Conservation (phyloP, 2,113 vertebrate species). For the Oreotrochilus melanogaster region DNA sequence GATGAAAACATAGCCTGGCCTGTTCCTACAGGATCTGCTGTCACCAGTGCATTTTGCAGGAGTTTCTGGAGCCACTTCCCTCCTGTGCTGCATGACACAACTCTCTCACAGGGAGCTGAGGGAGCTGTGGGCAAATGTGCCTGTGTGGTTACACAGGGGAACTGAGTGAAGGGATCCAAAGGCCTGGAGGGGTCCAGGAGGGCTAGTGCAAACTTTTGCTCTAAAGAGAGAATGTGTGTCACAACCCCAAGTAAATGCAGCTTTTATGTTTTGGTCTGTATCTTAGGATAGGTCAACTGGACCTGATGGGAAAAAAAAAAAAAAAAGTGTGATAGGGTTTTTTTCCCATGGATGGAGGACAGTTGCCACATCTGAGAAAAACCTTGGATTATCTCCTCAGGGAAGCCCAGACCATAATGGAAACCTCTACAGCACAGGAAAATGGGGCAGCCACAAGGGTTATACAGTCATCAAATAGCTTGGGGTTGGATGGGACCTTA, state of each 20-base stretch:
- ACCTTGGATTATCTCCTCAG: neutral
- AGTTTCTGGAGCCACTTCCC: neutral
- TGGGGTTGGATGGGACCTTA: too few species aligned
- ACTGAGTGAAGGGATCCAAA: neutral
- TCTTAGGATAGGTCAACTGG: neutral
- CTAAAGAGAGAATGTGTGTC: neutral
- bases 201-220: neutral
- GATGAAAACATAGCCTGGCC: neutral
- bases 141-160: neutral
- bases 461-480: too few species aligned
- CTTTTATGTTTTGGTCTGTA: neutral
- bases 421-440: accelerated
- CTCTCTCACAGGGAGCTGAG: neutral
- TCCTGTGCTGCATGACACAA: neutral
- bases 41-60: neutral
- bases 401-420: neutral
- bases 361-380: neutral
- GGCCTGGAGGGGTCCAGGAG: neutral
- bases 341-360: neutral
- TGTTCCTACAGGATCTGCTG: neutral
- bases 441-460: neutral
- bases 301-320: neutral
- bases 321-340: accelerated
- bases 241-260: neutral
- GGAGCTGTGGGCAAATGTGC: neutral